phyloP scores from a whole-genome alignment of 2,797 vertebrate species.

The Labeo calbasu region DNA sequence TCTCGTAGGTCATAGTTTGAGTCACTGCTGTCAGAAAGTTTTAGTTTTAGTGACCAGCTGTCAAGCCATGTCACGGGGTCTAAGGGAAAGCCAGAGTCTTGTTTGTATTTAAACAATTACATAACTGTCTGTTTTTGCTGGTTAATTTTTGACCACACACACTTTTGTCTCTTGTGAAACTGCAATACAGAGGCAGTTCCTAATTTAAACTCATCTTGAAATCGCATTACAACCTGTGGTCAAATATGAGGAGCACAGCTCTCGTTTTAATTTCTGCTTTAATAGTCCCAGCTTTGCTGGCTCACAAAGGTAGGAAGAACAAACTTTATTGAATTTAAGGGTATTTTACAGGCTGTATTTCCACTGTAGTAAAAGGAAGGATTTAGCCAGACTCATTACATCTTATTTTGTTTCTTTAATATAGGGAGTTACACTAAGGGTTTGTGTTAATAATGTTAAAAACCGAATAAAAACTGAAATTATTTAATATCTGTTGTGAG shows the following conservation, averaged over 20 bases:
- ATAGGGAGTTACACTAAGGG: not conserved
- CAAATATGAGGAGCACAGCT: conserved; percentile 36
- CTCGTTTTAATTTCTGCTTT: conserved; percentile 40
- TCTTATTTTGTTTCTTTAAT: not conserved
- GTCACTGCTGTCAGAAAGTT: not conserved
- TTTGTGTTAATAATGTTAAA: not conserved
- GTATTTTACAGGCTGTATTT: not conserved
- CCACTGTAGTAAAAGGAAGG: not conserved
- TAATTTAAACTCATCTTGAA: conserved; percentile 7
- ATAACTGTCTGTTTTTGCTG: conserved; percentile 29
- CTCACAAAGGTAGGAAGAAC: conserved; percentile 48
- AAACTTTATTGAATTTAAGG: not conserved
- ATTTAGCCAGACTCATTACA: not conserved
- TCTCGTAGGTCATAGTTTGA: not conserved
- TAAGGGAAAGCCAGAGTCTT: conserved; percentile 25
- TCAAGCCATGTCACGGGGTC: not conserved
- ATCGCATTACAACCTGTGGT: not conserved
- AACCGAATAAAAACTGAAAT: not conserved
- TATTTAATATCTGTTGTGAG: not conserved
- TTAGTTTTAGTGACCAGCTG: not conserved
- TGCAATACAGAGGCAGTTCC: not conserved
- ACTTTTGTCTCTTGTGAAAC: conserved; percentile 12
- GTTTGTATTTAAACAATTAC: conserved; percentile 45
- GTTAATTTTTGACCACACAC: conserved; percentile 53
- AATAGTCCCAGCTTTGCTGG: conserved; percentile 21